Evolutionary conservation across 2,797 vertebrate species (phyloP).

Genomic region (Hydrophis major): DNA sequence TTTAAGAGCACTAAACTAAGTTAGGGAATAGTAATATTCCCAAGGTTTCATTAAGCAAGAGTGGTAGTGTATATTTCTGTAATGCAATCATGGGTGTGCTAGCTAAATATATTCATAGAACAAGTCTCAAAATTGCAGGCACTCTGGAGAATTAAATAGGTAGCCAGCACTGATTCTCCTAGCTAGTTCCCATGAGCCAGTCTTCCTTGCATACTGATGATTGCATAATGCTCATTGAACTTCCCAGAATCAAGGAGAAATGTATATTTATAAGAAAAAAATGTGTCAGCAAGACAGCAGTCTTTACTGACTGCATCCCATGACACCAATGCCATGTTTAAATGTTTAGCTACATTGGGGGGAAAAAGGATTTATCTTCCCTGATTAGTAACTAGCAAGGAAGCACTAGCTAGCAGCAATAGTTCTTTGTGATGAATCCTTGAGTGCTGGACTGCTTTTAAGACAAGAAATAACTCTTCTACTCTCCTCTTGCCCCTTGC

Average conservation of each 20-base stretch:
- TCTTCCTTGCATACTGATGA: background rate
- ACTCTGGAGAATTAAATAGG: background rate
- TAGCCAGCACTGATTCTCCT: background rate
- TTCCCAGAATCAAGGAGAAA: background rate
- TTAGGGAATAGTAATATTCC: conserved; percentile 12
- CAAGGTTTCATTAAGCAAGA: conserved; percentile 33
- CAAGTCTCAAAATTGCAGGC: background rate
- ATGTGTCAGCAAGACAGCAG: background rate
- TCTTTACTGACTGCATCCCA: background rate
- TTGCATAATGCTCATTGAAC: background rate
- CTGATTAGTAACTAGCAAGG: too few species aligned
- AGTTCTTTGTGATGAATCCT: background rate
- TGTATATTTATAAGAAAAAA: background rate
- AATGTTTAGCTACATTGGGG: background rate
- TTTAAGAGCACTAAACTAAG: conserved; percentile 21
- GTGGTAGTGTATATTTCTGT: conserved; percentile 7
- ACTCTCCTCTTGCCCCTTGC: background rate
- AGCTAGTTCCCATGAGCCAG: background rate
- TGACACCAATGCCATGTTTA: background rate
- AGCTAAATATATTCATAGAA: conserved; percentile 26
- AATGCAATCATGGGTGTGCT: background rate
- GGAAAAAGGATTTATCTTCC: background rate
- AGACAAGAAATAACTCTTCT: background rate
- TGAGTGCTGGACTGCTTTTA: background rate
- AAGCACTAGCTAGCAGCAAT: background rate